A percentile compares a stretch with the other conserved stretches of the same genome.
phyloP scores from a whole-genome alignment of 2,888 invertebrate species.

The Harpalus rufipes region DNA sequence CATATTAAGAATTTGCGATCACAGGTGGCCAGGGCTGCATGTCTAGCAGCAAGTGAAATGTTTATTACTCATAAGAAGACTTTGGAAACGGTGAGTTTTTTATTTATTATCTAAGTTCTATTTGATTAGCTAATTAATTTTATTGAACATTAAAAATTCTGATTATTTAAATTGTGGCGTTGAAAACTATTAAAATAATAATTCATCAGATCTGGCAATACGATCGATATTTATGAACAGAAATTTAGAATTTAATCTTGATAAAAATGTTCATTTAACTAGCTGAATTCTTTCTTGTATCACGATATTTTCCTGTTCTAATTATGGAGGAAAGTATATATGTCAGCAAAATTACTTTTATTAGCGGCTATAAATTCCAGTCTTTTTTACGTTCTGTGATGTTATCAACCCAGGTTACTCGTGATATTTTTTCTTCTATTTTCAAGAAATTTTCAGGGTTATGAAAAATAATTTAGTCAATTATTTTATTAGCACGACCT shows the following conservation, averaged over 20 bases:
- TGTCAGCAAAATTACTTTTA: slow-evolving; percentile 16
- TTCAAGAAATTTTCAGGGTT: not conserved
- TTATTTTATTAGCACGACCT: too few relatives aligned
- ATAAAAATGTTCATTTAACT: slow-evolving; percentile 53
- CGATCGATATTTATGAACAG: not conserved
- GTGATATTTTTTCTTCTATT: not conserved
- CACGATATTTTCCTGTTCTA: not conserved
- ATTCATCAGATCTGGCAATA: not conserved
- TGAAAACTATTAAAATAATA: not conserved
- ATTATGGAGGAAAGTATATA: slow-evolving; percentile 12
- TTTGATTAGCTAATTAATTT: slow-evolving; percentile 19
- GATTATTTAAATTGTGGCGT: not conserved
- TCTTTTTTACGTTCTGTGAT: not conserved
- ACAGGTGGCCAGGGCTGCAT: slow-evolving; percentile 93
- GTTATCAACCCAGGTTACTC: not conserved
- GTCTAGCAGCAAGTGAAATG: slow-evolving; percentile 89
- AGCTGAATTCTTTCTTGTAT: not conserved
- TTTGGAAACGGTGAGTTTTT: slow-evolving; percentile 81
- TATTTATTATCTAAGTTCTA: slow-evolving; percentile 24
- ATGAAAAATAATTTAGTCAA: too few relatives aligned
- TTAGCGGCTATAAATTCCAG: slow-evolving; percentile 29
- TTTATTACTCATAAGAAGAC: slow-evolving; percentile 81
- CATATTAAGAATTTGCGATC: slow-evolving; percentile 95
- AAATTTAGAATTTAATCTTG: slow-evolving; percentile 54
- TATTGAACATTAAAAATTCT: not conserved